Evolutionary conservation across 2,113 vertebrate genomes (phyloP).

Genomic region (Synodontis membranacea): DNA sequence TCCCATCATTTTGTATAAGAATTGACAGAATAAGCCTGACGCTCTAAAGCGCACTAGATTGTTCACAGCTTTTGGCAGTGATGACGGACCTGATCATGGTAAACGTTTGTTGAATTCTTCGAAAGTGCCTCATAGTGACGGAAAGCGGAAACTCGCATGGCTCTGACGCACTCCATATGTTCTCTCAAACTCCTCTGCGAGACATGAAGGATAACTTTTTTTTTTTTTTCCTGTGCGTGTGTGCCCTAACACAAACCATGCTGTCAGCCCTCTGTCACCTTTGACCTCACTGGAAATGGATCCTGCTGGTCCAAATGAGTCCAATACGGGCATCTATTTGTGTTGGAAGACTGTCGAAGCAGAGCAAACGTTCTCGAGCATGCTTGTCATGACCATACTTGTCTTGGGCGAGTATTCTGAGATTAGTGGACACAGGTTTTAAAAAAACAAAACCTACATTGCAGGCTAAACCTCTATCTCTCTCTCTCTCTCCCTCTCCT

Average conservation of each 20-base stretch:
- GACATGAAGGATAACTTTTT: conserved; percentile 51
- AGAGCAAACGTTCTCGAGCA: background rate
- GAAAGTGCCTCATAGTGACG: conserved; percentile 8
- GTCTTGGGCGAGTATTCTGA: conserved; percentile 21
- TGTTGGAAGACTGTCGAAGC: background rate
- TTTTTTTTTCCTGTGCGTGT: conserved; percentile 42
- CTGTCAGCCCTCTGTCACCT: conserved; percentile 45
- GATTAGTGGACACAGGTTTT: conserved; percentile 16
- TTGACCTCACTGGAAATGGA: conserved; percentile 52
- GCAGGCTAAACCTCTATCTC: background rate
- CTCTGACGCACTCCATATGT: conserved; percentile 4
- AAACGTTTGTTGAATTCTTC: background rate
- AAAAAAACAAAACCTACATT: background rate
- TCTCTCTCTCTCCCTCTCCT: background rate
- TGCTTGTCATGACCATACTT: conserved; percentile 26
- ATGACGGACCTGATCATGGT: background rate
- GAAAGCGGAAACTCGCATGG: conserved; percentile 32
- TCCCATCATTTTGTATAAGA: background rate
- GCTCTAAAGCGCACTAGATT: background rate
- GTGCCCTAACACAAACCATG: conserved; percentile 53
- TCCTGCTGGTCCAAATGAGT: conserved; percentile 51
- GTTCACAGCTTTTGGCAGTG: background rate
- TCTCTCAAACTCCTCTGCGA: background rate
- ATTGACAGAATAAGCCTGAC: background rate
- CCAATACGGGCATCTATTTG: conserved; percentile 48